Conservation (phyloP, 1,140 invertebrate species). For the Trigoniulus corallinus region DNA sequence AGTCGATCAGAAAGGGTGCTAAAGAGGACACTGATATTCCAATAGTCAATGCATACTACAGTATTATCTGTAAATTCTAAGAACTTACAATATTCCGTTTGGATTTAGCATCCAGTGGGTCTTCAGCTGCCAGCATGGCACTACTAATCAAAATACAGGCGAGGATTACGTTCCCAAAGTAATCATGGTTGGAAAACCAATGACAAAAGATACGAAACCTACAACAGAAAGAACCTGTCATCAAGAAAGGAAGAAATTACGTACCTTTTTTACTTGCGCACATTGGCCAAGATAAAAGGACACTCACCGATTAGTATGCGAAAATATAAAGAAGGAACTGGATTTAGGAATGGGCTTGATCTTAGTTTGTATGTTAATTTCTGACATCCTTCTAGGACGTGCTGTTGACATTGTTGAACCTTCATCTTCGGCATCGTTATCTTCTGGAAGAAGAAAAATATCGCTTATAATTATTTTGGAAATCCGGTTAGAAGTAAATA, state of each 20-base stretch:
- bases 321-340: slow-evolving; percentile 92
- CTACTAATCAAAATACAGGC: slow-evolving; percentile 97
- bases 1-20: too few species aligned
- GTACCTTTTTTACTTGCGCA: slow-evolving; percentile 4
- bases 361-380: slow-evolving; percentile 67
- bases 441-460: slow-evolving; percentile 19
- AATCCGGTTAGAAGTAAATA: background rate
- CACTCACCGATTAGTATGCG: slow-evolving; percentile 73
- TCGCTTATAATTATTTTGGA: background rate
- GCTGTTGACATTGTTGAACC: slow-evolving; percentile 34
- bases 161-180: slow-evolving; percentile 91
- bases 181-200: slow-evolving; percentile 85
- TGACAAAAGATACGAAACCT: slow-evolving; percentile 95
- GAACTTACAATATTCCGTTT: slow-evolving; percentile 43
- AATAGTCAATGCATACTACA: too few species aligned
- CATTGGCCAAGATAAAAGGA: background rate
- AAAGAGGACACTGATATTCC: too few species aligned
- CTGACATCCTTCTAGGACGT: slow-evolving; percentile 76
- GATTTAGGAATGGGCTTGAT: slow-evolving; percentile 85
- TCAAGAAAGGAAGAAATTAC: background rate
- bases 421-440: slow-evolving; percentile 39
- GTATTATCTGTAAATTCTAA: background rate
- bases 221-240: slow-evolving; percentile 16
- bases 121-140: slow-evolving; percentile 93
- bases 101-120: slow-evolving; percentile 69